Base-by-base conservation (phyloP, 2,888 invertebrate genomes). In the Microctonus brassicae region DNA sequence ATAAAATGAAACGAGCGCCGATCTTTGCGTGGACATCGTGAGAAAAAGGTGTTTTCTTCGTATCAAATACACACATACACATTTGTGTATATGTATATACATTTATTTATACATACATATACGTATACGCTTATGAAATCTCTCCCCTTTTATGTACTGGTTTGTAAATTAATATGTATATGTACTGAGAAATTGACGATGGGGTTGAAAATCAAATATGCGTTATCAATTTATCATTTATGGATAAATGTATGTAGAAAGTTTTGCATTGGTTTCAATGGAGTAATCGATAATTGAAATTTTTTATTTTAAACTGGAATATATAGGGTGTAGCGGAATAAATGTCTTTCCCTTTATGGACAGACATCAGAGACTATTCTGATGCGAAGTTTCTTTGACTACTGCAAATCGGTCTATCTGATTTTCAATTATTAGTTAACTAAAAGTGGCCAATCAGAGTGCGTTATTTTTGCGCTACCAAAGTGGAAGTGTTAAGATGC, bases 201-300 rank as follows among this genome's bases (percentile, higher is more conserved):
- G 82, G 81, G 82, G 79, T 83, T 81, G 81, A 78, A 82, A 83
- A 83, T 83, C 77, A 79, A 83, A 83, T 83, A 77, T 76, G 55
- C 55, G 65, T 57, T n/a, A n/a, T n/a, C n/a, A n/a, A n/a, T 47
- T 39, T 10, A 1, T 36, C 5, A n/a, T 39, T 3, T 47, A 6
- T 6, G 17, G 17, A 47, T 4, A 47, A 17, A 47, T 47, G 7
- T 47, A 20, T 17, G 47, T 65, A n/a, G n/a, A 55, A 34, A n/a
- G 6, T 34, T 7, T 26, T 57, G 9, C n/a, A 13, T 13, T 22
- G 22, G 24, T 20, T 58, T 33, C n/a, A 9, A 34, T 68, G 34
- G 24, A 53, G 72, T 73, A 61, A 52, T 47, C 52, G 26, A 24
- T 11, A 22, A 60, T 60, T 60, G 61, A 33, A 33, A 34, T 26